Percentiles rank a stretch among this genome's conserved stretches.
These are phyloP conservation scores for Diabrotica undecimpunctata DNA, from an alignment of 1,140 invertebrate species.

Conservation along the genomic window DNA sequence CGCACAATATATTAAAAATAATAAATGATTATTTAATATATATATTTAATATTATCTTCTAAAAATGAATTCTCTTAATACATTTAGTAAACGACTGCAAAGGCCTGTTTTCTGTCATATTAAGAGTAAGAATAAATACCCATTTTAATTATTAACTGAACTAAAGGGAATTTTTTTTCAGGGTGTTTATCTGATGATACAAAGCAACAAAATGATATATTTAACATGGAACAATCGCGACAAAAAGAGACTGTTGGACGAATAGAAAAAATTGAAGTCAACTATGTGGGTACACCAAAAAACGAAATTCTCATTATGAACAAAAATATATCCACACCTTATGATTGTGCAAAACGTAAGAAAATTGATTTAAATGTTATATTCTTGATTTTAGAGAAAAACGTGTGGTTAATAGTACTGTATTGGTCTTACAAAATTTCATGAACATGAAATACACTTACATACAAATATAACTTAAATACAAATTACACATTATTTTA, in stretches of 20 bases:
- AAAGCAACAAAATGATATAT: conserved; percentile 63
- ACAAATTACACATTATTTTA: conserved; percentile 53
- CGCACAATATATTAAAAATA: too few species aligned
- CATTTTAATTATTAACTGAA: neutral
- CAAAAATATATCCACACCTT: conserved; percentile 86
- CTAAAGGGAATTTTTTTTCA: neutral
- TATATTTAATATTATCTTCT: too few species aligned
- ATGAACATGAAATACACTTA: too few species aligned
- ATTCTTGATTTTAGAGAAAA: too few species aligned
- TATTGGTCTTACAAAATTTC: too few species aligned
- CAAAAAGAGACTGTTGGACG: conserved; percentile 70
- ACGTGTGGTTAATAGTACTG: too few species aligned
- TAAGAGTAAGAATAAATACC: neutral
- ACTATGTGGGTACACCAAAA: conserved; percentile 70
- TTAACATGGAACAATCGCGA: conserved; percentile 72
- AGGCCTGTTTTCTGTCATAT: neutral
- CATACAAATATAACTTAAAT: too few species aligned
- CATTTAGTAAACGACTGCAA: neutral
- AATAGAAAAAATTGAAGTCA: conserved; percentile 89
- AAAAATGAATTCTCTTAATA: conserved; percentile 1
- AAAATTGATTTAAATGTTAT: conserved; percentile 17
- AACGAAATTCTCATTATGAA: conserved; percentile 84
- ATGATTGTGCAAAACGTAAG: conserved; percentile 86
- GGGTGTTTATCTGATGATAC: conserved; percentile 41
- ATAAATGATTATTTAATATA: too few species aligned